Evolutionary conservation across 2,888 invertebrate species (phyloP), one percentile per base, ranked within the genome.

Genomic region (Lysandra coridon): DNA sequence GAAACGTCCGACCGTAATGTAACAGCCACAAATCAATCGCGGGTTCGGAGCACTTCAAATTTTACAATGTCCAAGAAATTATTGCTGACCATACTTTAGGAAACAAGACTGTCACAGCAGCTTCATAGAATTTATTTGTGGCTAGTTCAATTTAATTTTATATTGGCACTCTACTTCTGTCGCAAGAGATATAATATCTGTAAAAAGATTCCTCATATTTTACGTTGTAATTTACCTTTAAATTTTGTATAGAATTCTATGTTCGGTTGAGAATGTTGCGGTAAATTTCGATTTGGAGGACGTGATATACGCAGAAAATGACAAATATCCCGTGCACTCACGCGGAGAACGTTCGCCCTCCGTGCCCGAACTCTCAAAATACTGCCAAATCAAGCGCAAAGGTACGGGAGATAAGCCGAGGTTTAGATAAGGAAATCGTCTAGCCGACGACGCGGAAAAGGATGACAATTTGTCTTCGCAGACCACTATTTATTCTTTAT

Each of bases 61-160:
- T 75, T 49, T 75, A 7, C 75, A 75, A 75, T 49, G 75, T 75
- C 44, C 75, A 75, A 75, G 44, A 44, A 44, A 10, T 74, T 75
- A 49, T 75, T 49, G 49, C 44, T n/a, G 30, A 75, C 44, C 75
- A 75, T 75, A 44, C 49, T 76, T 76, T 76, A 57, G 57, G 53
- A 76, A 30, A 76, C 76, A 17, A 75, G 33, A 57, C 76, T 76
- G 76, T 76, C 76, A 49, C 75, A 75, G 75, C 44, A 75, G 75
- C 44, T 75, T 44, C 23, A 49, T 75, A 49, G 49, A 23, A 23
- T 44, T 49, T 44, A 75, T 44, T 75, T 74, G 49, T 49, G 49
- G 23, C 12, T 12, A 6, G 49, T 75, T 49, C 69, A 30, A 44
- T 75, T 75, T 75, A 23, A 49, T 75, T 75, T 75, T 75, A 44